Conservation (phyloP, 2,113 vertebrate genomes). For the Fregata magnificens region DNA sequence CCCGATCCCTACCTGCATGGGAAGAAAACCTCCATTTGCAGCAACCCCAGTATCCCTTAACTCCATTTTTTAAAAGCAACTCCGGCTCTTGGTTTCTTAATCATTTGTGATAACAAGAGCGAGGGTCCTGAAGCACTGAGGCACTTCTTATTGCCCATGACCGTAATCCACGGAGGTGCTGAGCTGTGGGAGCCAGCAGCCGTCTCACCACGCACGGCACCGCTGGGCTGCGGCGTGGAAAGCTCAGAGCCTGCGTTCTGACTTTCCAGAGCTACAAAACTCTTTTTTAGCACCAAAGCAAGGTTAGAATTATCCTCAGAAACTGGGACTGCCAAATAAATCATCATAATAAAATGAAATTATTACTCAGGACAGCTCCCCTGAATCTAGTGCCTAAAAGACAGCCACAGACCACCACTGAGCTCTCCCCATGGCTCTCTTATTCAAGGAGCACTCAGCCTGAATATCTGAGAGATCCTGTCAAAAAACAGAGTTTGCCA, state of each 20-base stretch:
- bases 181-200: neutral
- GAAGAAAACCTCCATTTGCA: neutral
- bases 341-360: neutral
- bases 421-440: neutral
- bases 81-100: neutral
- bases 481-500: neutral
- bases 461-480: neutral
- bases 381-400: neutral
- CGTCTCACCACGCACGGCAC: accelerated
- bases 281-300: neutral
- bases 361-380: neutral
- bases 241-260: neutral
- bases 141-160: neutral
- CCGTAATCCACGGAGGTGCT: too few species aligned
- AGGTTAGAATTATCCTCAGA: neutral
- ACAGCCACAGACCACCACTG: neutral
- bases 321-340: neutral
- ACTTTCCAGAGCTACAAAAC: neutral
- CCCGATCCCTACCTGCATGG: too few species aligned
- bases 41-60: neutral
- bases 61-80: neutral
- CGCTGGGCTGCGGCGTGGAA: neutral
- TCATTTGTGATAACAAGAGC: neutral
- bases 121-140: neutral
- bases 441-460: neutral